Conservation (phyloP, 2,113 vertebrate genomes). For the Amia ocellicauda region DNA sequence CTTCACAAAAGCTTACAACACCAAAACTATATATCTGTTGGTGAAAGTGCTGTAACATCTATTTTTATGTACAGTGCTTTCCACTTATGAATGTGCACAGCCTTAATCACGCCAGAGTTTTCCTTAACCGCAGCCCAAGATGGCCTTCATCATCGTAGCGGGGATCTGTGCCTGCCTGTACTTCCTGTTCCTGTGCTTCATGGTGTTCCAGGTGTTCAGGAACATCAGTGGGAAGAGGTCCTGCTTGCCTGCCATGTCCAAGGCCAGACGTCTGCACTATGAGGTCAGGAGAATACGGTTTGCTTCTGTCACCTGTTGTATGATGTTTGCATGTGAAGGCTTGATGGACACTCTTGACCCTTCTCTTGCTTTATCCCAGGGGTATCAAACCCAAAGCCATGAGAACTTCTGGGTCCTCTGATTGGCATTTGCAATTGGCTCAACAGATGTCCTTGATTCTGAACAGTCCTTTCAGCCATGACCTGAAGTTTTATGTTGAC, state of each 20-base stretch:
- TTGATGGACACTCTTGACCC: not conserved
- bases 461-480: no score
- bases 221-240: constrained; percentile 93
- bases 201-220: constrained; percentile 96
- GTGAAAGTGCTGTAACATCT: not conserved
- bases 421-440: no score
- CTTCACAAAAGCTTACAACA: no score
- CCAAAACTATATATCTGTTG: no score
- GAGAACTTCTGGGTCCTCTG: no score
- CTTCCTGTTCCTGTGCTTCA: constrained; percentile 96
- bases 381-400: no score
- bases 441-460: no score
- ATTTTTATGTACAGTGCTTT: not conserved
- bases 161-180: constrained; percentile 96
- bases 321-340: not conserved
- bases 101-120: not conserved
- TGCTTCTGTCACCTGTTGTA: not conserved
- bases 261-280: constrained; percentile 88
- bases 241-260: constrained; percentile 90
- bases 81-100: not conserved
- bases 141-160: constrained; percentile 96
- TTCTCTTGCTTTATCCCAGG: not conserved
- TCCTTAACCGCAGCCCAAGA: constrained; percentile 68
- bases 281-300: constrained; percentile 78
- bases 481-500: no score